A percentile compares a stretch with the other conserved stretches of the same genome.
These are phyloP conservation scores for Bostrychus sinensis DNA, from an alignment of 2,113 vertebrate species.

Conservation along the genomic window DNA sequence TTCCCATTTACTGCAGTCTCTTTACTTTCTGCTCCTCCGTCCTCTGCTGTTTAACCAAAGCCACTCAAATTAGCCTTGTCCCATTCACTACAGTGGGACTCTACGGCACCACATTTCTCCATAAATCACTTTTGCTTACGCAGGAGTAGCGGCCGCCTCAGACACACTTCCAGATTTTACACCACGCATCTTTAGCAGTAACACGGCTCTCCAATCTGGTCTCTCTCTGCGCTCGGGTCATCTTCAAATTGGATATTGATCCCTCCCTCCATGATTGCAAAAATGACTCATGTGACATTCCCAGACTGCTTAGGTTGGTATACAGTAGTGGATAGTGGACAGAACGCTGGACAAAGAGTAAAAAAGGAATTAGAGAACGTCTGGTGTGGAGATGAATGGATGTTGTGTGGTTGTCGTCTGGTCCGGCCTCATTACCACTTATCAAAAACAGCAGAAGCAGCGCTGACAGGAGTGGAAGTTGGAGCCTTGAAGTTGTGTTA, in stretches of 20 bases:
- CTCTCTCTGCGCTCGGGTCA: conserved; percentile 60
- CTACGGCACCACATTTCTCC: conserved; percentile 23
- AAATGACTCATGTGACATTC: conserved; percentile 76
- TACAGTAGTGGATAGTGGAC: conserved; percentile 65
- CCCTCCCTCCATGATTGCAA: conserved; percentile 61
- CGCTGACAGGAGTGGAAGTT: conserved; percentile 38
- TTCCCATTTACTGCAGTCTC: conserved; percentile 1
- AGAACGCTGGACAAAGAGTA: conserved; percentile 38
- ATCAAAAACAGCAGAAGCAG: conserved; percentile 44
- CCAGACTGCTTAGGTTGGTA: conserved; percentile 62
- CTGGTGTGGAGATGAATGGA: conserved; percentile 43
- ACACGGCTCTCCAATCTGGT: no score
- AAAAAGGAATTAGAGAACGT: conserved; percentile 44
- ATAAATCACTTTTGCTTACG: conserved; percentile 65
- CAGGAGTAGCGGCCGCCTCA: conserved; percentile 53
- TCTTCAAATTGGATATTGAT: conserved; percentile 83
- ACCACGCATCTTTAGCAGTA: conserved; percentile 53
- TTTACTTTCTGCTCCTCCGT: conserved; percentile 26
- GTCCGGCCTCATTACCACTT: conserved; percentile 63
- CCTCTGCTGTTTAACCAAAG: conserved; percentile 19
- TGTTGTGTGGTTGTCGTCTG: conserved; percentile 54
- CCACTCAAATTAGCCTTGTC: conserved; percentile 62
- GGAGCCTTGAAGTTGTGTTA: conserved; percentile 49
- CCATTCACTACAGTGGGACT: conserved; percentile 39
- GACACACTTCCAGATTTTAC: conserved; percentile 73